Percentiles rank a stretch among this genome's conserved stretches.
phyloP scores from a whole-genome alignment of 2,797 vertebrate species.

The Microctenopoma stevenorrisi region DNA sequence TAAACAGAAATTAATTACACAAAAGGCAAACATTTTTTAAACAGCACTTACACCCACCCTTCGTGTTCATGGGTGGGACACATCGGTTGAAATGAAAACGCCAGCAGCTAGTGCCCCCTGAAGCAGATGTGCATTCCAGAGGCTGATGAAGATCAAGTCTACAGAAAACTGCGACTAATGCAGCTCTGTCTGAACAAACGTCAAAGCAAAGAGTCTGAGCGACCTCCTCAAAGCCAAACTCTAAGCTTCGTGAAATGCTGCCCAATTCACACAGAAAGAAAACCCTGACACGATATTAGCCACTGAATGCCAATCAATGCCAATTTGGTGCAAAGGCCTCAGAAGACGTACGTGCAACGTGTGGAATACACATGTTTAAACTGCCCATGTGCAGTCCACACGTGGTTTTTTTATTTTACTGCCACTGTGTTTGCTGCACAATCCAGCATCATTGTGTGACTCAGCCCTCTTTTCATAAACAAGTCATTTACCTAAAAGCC shows the following conservation, averaged over 20 bases:
- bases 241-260: slow-evolving; percentile 32
- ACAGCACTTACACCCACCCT: slow-evolving; percentile 61
- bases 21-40: slow-evolving; percentile 61
- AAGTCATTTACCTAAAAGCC: slow-evolving; percentile 31
- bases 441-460: slow-evolving; percentile 26
- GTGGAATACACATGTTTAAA: not conserved
- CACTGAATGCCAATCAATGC: slow-evolving; percentile 27
- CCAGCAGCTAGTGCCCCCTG: slow-evolving; percentile 29
- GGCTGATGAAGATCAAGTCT: slow-evolving; percentile 27
- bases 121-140: slow-evolving; percentile 22
- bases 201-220: slow-evolving; percentile 17
- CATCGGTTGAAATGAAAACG: slow-evolving; percentile 32
- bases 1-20: slow-evolving; percentile 56
- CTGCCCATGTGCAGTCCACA: slow-evolving; percentile 11
- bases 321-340: slow-evolving; percentile 16
- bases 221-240: slow-evolving; percentile 10
- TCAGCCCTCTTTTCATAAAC: slow-evolving; percentile 34
- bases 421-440: slow-evolving; percentile 12
- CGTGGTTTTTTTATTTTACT: not conserved
- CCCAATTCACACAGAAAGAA: slow-evolving; percentile 5
- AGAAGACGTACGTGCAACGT: slow-evolving; percentile 27
- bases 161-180: slow-evolving; percentile 36
- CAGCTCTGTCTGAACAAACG: slow-evolving; percentile 16
- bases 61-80: slow-evolving; percentile 42
- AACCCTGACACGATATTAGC: slow-evolving; percentile 8